Evolutionary conservation across 2,797 vertebrate species (phyloP).

Genomic region (Hyperoplus lanceolatus): DNA sequence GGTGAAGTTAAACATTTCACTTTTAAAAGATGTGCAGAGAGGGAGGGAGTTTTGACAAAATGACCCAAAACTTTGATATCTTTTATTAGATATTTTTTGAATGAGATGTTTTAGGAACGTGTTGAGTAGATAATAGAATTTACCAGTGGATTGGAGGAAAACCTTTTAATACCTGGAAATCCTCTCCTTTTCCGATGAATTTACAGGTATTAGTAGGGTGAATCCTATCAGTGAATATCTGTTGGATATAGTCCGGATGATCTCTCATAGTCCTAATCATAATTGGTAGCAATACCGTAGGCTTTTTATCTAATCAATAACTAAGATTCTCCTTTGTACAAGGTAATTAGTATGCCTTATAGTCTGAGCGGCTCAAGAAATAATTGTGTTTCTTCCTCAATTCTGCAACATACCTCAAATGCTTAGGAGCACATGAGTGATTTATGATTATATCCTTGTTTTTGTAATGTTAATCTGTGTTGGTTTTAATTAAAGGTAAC

Average conservation of each 20-base stretch:
- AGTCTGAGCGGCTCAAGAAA: constrained; percentile 43
- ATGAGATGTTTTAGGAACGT: not conserved
- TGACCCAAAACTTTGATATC: not conserved
- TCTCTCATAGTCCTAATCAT: constrained; percentile 25
- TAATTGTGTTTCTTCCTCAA: constrained; percentile 34
- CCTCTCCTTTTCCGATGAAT: constrained; percentile 8
- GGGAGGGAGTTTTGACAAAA: constrained; percentile 5
- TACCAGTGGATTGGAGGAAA: not conserved
- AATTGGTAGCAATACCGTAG: constrained; percentile 17
- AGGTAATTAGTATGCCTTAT: constrained; percentile 46
- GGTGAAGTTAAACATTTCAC: not conserved
- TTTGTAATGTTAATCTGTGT: constrained; percentile 12
- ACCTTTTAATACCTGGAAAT: constrained; percentile 2
- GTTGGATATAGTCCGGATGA: constrained; percentile 12
- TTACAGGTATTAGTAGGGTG: constrained; percentile 9
- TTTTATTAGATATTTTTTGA: not conserved
- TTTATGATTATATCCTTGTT: constrained; percentile 30
- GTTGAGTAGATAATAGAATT: not conserved
- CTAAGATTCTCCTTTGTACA: constrained; percentile 22
- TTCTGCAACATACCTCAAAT: constrained; percentile 42
- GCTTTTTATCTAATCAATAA: constrained; percentile 33
- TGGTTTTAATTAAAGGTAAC: not conserved
- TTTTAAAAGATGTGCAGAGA: not conserved
- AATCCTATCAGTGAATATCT: constrained; percentile 22
- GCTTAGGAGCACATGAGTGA: constrained; percentile 27